Base-by-base conservation (phyloP, 2,888 invertebrate genomes). In the Congeria kusceri region DNA sequence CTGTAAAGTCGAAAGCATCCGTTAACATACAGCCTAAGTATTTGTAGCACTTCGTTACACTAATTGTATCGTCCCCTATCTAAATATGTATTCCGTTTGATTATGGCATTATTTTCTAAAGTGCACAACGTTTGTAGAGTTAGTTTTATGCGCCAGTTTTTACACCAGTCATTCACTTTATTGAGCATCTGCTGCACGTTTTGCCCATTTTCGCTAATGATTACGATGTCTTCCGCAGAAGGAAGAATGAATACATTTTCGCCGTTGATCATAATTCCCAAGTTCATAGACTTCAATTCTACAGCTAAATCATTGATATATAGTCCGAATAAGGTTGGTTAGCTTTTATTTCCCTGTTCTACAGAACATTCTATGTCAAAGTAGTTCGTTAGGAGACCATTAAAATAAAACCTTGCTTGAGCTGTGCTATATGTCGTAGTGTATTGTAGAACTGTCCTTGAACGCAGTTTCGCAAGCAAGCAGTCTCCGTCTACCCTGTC, bases 301-400 rank as follows among this genome's bases (percentile, higher is more conserved):
- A 61, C 3, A n/a, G 61, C 61, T n/a, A 61, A 32, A 25, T 61
- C 61, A 18, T 61, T 61, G n/a, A 61, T 28, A 18, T 61, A 59
- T 28, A 59, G 59, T n/a, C 28, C 25, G 59, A 59, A 59, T 28
- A 28, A 3, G 59, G 59, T 9, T 13, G 61, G 32, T 29, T 29
- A 61, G 1, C 29, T 61, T 20, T 39, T 61, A 25, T 61, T 32
- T 39, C 61, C 61, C 13, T 61, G 61, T 61, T 61, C 39, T 32
- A 61, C 61, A 18, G 61, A 61, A 3, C 61, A 61, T 32, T 39
- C 18, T 61, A 39, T 32, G 4, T 32, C 39, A 39, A 39, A 39
- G 39, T 39, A 39, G 39, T 39, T 15, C 39, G 39, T 39, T 39
- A 39, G 39, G 20, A 15, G 44, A 28, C 61, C 39, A 32, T 61